Base-by-base conservation (phyloP, 92 coral and sea anemone genomes). In the Umimayanthus kanabou region DNA sequence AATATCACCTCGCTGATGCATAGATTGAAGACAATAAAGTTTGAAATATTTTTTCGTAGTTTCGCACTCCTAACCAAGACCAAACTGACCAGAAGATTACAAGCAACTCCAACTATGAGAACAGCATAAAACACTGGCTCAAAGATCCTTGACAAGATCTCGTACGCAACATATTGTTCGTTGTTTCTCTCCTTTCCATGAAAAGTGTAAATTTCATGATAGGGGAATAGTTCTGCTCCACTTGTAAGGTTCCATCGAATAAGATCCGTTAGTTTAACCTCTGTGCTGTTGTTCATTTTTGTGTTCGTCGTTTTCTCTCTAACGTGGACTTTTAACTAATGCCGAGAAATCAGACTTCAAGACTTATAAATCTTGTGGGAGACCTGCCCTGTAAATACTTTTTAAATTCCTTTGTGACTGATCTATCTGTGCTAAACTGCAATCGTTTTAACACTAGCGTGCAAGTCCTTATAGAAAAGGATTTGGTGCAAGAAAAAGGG, bases 1-100 rank as follows among this genome's bases (percentile, higher is more conserved):
- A 45, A 49, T 45, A 78, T 49, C 29, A 78, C 13, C 64, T 78
- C 82, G 82, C 82, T 47, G 37, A 78, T 78, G 61, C 26, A 78
- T 16, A 78, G 61, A 20, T 78, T 78, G 18, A 78, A n/a, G 22
- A 78, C 39, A 43, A 45, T 45, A 50, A 78, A 78, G 28, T 78
- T 78, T 14, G 82, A 78, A 45, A 50, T 50, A 20, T 25, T 78
- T 22, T 78, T 78, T 9, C 39, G 30, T 49, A 78, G 40, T 53
- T 26, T 78, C 3, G 82, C 10, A 18, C 61, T 78, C 2, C 42
- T 78, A 16, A 49, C 25, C 37, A 78, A 30, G 0, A 78, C 82
- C 33, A 78, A 49, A 49, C 82, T 30, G 7, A 78, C 82, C 0
- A 78, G 58, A 7, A 78, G 65, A 50, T 78, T 78, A 16, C 64